Percentiles rank a stretch among this genome's conserved stretches.
Evolutionary conservation across 1,140 invertebrate species (phyloP).

Genomic region (Probaryconus sp.): DNA sequence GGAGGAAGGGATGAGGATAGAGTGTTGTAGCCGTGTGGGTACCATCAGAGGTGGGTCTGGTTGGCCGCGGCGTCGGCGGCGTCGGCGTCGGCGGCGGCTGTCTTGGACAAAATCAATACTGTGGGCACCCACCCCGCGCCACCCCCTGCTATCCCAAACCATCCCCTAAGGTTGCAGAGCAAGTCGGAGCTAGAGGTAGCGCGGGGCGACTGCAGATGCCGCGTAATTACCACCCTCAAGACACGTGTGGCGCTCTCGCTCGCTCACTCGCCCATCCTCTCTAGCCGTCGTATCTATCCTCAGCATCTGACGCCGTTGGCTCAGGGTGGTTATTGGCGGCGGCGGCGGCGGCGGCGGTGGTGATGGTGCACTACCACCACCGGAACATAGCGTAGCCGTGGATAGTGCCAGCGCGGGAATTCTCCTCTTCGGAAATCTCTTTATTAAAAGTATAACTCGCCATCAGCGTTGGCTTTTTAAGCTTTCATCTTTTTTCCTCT

Average conservation of each 20-base stretch:
- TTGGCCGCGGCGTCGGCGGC: constrained; percentile 76
- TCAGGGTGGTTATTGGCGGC: too few relatives aligned
- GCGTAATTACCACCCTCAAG: constrained; percentile 79
- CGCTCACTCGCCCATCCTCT: constrained; percentile 67
- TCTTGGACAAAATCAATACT: constrained; percentile 80
- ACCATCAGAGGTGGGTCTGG: constrained; percentile 77
- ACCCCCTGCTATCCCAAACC: constrained; percentile 58
- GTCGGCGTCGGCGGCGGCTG: constrained; percentile 70
- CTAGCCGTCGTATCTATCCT: constrained; percentile 58
- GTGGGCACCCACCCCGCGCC: constrained; percentile 71
- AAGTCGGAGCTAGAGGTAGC: constrained; percentile 70
- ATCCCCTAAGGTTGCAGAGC: constrained; percentile 74
- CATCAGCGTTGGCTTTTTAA: constrained; percentile 60
- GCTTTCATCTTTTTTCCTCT: constrained; percentile 25
- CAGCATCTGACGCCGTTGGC: constrained; percentile 61
- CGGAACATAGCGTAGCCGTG: constrained; percentile 57
- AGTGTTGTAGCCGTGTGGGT: constrained; percentile 77
- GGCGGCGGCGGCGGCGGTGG: constrained; percentile 48
- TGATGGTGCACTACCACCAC: constrained; percentile 61
- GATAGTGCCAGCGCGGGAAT: constrained; percentile 46
- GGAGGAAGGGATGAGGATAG: constrained; percentile 64
- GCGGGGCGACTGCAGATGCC: constrained; percentile 77
- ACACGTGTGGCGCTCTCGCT: constrained; percentile 75
- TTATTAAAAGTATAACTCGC: constrained; percentile 77
- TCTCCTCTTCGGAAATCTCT: constrained; percentile 64